These are phyloP conservation scores for Scaptodrosophila lebanonensis DNA, from an alignment of 1,140 invertebrate species.

Conservation along the genomic window DNA sequence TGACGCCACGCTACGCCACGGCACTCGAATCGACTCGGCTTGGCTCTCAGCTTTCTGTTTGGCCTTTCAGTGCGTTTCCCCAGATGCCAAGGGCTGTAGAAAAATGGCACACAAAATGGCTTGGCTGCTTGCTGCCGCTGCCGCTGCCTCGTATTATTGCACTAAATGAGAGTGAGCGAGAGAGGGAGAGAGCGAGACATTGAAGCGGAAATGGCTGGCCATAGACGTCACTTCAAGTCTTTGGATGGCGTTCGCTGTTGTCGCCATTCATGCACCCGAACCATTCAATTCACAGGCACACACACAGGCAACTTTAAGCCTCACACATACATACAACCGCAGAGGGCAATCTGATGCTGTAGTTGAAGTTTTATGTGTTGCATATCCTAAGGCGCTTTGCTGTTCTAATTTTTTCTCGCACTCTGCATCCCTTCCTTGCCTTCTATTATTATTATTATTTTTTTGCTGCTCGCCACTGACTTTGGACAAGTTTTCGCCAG, in stretches of 20 bases:
- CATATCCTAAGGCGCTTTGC: slow-evolving; percentile 62
- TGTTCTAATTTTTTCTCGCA: slow-evolving; percentile 61
- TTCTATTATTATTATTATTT: neutral
- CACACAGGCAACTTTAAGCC: slow-evolving; percentile 13
- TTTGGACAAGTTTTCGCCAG: slow-evolving; percentile 9
- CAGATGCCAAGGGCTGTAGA: no score
- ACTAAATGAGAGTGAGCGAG: no score
- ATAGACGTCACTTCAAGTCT: slow-evolving; percentile 38
- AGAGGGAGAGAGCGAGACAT: no score
- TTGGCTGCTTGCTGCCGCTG: no score
- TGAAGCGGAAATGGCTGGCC: slow-evolving; percentile 59
- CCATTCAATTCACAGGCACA: slow-evolving; percentile 6
- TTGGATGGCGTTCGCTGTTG: slow-evolving; percentile 7
- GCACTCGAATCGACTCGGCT: no score
- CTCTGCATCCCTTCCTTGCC: slow-evolving; percentile 9
- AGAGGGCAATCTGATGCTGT: no score
- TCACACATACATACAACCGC: no score
- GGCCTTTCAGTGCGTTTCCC: neutral
- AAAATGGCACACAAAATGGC: slow-evolving; percentile 33
- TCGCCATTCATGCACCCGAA: slow-evolving; percentile 3
- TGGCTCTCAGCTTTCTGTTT: no score
- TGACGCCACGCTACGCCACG: no score
- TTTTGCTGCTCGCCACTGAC: slow-evolving; percentile 13
- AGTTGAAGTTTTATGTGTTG: slow-evolving; percentile 59
- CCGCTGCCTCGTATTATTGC: no score